Evolutionary conservation across 2,888 invertebrate species (phyloP).

Genomic region (Clusia tigrina): DNA sequence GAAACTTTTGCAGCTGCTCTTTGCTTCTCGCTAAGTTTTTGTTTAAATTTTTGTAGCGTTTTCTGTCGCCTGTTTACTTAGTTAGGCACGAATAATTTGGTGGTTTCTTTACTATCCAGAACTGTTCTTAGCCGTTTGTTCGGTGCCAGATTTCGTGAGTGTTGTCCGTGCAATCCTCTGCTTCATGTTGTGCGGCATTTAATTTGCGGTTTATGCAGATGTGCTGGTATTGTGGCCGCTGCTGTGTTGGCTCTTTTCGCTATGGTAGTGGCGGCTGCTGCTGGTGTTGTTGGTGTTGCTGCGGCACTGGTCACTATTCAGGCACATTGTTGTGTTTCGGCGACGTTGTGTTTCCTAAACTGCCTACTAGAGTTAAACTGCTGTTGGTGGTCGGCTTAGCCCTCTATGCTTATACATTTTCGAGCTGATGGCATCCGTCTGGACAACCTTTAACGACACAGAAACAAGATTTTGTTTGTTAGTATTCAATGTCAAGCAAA

Average conservation of each 20-base stretch:
- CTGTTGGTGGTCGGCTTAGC: slow-evolving; percentile 14
- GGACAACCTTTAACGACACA: slow-evolving; percentile 71
- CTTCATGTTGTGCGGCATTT: slow-evolving; percentile 2
- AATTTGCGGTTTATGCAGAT: no score
- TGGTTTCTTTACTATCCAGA: no score
- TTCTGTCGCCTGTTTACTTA: neutral
- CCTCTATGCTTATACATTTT: slow-evolving; percentile 36
- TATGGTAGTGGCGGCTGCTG: slow-evolving; percentile 24
- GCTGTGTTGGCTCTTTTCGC: slow-evolving; percentile 22
- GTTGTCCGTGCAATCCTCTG: neutral
- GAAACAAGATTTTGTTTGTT: slow-evolving; percentile 66
- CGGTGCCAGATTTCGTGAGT: neutral
- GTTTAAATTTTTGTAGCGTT: neutral
- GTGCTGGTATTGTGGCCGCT: slow-evolving; percentile 24
- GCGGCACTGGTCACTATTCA: slow-evolving; percentile 8
- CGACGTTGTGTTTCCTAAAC: slow-evolving; percentile 19
- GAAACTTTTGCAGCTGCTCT: neutral
- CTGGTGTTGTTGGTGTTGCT: slow-evolving; percentile 18
- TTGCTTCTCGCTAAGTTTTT: neutral
- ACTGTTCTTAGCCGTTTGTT: neutral
- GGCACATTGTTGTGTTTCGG: slow-evolving; percentile 34
- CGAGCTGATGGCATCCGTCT: slow-evolving; percentile 57
- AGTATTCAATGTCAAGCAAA: slow-evolving; percentile 46
- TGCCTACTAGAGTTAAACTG: neutral
- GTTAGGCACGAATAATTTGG: no score